These are phyloP conservation scores for Zosterops pallidus DNA, from an alignment of 2,113 vertebrate species.

Conservation along the genomic window DNA sequence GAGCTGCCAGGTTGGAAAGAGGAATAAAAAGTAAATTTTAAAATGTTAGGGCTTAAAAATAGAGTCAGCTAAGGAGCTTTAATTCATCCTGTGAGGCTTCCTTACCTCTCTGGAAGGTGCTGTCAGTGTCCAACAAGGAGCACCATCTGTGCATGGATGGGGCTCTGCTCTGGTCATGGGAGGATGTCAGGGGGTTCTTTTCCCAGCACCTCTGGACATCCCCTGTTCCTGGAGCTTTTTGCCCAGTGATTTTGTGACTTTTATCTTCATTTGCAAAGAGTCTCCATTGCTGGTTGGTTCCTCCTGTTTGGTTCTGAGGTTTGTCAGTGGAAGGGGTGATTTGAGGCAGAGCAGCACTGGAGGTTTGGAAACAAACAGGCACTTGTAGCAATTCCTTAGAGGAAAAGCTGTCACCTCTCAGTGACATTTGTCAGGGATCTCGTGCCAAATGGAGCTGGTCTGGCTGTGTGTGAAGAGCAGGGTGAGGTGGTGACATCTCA, in stretches of 20 bases:
- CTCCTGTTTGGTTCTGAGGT: not conserved
- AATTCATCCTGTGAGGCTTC: not conserved
- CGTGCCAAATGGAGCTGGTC: not conserved
- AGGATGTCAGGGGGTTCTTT: not conserved
- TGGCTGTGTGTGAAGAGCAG: not conserved
- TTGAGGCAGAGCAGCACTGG: accelerated
- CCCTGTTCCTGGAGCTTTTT: not conserved
- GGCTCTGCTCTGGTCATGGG: accelerated
- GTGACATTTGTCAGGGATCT: not conserved
- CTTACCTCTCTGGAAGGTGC: not conserved
- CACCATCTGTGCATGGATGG: accelerated
- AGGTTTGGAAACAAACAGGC: not conserved
- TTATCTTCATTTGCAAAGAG: not conserved
- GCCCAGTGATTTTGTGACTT: not conserved
- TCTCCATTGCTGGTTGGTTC: not conserved
- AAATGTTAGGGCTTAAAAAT: not conserved
- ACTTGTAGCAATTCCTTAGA: not conserved
- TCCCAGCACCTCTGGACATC: not conserved
- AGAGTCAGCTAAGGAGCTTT: not conserved
- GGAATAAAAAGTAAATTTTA: not conserved
- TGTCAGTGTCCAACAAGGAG: not conserved
- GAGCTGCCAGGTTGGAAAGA: not conserved
- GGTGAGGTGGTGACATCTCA: not conserved
- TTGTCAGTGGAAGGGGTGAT: not conserved
- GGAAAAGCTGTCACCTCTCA: not conserved